Evolutionary conservation across 1,140 invertebrate genomes (phyloP).

Genomic region (honey bee (Apis mellifera)): DNA sequence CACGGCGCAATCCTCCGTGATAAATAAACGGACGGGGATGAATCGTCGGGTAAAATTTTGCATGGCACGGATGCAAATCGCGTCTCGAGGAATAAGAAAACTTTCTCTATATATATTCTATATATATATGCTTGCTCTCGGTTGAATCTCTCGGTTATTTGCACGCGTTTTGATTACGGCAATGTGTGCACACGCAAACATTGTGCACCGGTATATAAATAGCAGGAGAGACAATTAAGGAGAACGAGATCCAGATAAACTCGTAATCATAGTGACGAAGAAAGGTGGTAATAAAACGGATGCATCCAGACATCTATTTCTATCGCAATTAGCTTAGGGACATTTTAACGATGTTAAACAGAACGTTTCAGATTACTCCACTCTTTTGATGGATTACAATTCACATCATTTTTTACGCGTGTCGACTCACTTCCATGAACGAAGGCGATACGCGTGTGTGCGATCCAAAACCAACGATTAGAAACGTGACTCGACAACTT

Average conservation of each 20-base stretch:
- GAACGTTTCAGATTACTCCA: background rate
- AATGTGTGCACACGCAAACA: background rate
- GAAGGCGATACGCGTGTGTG: background rate
- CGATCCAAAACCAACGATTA: too few species aligned
- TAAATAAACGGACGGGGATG: background rate
- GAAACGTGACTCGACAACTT: background rate
- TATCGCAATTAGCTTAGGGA: background rate
- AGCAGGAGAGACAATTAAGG: conserved; percentile 18
- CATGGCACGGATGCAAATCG: background rate
- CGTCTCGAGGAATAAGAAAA: background rate
- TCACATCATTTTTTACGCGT: background rate
- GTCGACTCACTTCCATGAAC: too few species aligned
- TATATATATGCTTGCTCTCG: too few species aligned
- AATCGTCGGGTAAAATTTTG: conserved; percentile 2
- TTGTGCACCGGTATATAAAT: background rate
- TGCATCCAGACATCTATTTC: background rate
- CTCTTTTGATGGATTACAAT: background rate
- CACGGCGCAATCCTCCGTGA: background rate
- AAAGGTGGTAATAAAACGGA: background rate
- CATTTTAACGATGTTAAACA: conserved; percentile 19
- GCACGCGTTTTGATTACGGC: conserved; percentile 13
- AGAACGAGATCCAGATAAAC: conserved; percentile 4
- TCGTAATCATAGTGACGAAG: background rate
- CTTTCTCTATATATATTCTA: too few species aligned
- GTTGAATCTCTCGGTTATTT: background rate